Conservation (phyloP, 2,888 invertebrate genomes). For the Conops quadrifasciatus region DNA sequence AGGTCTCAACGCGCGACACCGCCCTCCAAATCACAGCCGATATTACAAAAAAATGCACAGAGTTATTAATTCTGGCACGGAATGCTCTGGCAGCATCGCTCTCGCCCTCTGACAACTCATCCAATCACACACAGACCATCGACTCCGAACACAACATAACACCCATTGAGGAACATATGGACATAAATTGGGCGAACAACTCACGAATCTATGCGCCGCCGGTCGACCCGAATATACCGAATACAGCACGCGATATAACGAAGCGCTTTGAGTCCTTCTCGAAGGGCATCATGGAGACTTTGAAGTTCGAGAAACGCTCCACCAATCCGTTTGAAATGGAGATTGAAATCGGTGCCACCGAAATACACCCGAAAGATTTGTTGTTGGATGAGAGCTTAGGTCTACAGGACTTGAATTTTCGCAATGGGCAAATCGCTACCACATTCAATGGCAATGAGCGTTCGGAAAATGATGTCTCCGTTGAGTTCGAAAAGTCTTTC, state of each 20-base stretch:
- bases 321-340: slow-evolving; percentile 66
- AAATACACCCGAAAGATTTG: slow-evolving; percentile 61
- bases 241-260: slow-evolving; percentile 64
- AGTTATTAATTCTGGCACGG: slow-evolving; percentile 79
- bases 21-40: slow-evolving; percentile 80
- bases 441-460: slow-evolving; percentile 64
- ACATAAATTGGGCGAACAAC: slow-evolving; percentile 65
- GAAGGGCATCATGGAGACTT: slow-evolving; percentile 65
- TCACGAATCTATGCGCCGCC: slow-evolving; percentile 60
- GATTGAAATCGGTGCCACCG: slow-evolving; percentile 65
- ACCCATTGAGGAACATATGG: slow-evolving; percentile 65
- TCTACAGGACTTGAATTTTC: slow-evolving; percentile 58
- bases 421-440: slow-evolving; percentile 58
- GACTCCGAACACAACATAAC: slow-evolving; percentile 66
- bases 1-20: slow-evolving; percentile 62
- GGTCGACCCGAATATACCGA: slow-evolving; percentile 59
- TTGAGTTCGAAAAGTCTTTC: slow-evolving; percentile 48
- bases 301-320: slow-evolving; percentile 64
- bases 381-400: slow-evolving; percentile 60
- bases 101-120: slow-evolving; percentile 69
- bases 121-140: slow-evolving; percentile 65
- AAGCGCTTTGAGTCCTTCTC: slow-evolving; percentile 65
- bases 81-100: slow-evolving; percentile 70
- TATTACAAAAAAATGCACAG: slow-evolving; percentile 79
- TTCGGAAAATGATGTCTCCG: slow-evolving; percentile 56